phyloP scores from a whole-genome alignment of 2,797 vertebrate species.

The Hydrophis major region DNA sequence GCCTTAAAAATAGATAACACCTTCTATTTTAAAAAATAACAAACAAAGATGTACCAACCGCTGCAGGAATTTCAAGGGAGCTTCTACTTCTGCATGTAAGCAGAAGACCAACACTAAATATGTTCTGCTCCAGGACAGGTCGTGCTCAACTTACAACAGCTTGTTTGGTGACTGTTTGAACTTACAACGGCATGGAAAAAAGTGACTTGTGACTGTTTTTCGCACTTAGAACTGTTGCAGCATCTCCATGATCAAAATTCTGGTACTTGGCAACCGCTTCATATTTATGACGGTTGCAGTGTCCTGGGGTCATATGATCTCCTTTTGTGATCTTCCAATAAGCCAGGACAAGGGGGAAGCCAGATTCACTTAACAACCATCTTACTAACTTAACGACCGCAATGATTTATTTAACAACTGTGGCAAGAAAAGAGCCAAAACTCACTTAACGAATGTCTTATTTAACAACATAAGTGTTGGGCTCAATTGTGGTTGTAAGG shows the following conservation, averaged over 20 bases:
- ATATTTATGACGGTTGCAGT: not conserved
- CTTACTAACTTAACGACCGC: no score
- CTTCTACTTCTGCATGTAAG: not conserved
- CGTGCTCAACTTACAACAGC: not conserved
- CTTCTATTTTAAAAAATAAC: conserved; percentile 29
- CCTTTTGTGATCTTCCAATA: no score
- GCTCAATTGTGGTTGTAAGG: no score
- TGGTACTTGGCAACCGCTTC: not conserved
- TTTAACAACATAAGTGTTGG: no score
- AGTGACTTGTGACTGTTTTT: not conserved
- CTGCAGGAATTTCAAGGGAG: not conserved
- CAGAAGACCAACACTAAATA: not conserved
- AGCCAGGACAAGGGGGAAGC: no score
- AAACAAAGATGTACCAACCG: conserved; percentile 27
- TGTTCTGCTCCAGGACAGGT: not conserved
- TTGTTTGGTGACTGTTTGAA: not conserved
- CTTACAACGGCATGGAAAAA: no score
- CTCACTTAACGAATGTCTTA: no score
- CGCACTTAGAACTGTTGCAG: not conserved
- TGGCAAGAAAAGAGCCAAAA: no score
- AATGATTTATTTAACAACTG: no score
- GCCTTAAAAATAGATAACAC: conserved; percentile 57
- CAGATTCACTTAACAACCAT: no score
- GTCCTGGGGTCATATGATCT: no score
- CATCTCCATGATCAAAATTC: not conserved